These are phyloP conservation scores for Micronycteris hirsuta DNA, from an alignment of 2,113 vertebrate species.

Conservation along the genomic window DNA sequence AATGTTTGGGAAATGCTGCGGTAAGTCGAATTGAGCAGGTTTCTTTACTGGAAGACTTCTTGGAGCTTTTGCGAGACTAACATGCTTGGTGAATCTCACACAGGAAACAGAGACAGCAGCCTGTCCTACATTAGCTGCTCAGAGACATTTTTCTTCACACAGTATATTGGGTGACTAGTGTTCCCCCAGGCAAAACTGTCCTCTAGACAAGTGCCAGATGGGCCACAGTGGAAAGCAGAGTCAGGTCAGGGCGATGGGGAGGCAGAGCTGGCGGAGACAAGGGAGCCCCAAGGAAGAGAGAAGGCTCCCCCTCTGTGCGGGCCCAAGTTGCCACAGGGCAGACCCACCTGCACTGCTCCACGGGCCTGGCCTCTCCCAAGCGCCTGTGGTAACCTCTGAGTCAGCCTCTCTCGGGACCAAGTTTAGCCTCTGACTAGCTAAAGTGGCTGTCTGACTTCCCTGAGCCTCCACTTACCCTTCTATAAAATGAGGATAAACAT, in stretches of 20 bases:
- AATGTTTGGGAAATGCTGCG: background rate
- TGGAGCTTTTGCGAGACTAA: background rate
- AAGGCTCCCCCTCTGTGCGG: no score
- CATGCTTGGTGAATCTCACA: background rate
- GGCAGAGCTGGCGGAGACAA: background rate
- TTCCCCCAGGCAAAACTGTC: background rate
- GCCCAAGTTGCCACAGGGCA: background rate
- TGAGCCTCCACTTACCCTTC: conserved; percentile 70
- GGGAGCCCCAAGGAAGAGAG: background rate
- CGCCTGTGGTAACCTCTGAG: conserved; percentile 58
- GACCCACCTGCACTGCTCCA: background rate
- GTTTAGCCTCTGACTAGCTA: conserved; percentile 55
- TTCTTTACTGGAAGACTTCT: background rate
- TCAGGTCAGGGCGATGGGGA: background rate
- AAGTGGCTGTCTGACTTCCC: conserved; percentile 63
- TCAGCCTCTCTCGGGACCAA: conserved; percentile 56
- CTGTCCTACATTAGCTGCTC: background rate
- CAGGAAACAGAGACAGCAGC: background rate
- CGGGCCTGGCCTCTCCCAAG: conserved; percentile 62
- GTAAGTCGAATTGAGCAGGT: background rate
- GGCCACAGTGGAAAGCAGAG: background rate
- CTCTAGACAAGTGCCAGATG: background rate
- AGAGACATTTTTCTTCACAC: background rate
- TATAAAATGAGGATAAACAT: conserved; percentile 66
- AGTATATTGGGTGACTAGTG: background rate